A percentile compares a stretch with the other conserved stretches of the same genome.
Conservation (phyloP, 1,140 invertebrate genomes). For the Marisa cornuarietis region DNA sequence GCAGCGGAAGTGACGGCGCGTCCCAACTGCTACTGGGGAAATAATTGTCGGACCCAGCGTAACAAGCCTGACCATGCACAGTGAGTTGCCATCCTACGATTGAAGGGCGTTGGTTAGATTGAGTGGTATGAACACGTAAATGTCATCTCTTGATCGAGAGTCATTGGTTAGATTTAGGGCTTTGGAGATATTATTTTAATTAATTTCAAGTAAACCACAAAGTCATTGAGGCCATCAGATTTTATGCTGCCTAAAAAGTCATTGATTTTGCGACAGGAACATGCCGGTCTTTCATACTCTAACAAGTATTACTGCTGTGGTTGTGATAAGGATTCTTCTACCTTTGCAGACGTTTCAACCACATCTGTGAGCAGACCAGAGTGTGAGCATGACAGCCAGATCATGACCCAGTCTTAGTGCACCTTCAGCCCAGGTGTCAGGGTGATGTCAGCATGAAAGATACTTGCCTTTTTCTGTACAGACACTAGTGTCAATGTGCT, state of each 20-base stretch:
- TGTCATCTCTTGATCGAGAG: no score
- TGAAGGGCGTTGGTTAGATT: no score
- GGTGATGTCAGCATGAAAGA: not conserved
- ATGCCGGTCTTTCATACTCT: no score
- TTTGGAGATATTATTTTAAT: no score
- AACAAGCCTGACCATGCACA: constrained; percentile 60
- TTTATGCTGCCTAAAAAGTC: not conserved
- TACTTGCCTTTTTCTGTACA: no score
- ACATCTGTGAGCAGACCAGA: constrained; percentile 57
- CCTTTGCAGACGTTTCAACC: constrained; percentile 52
- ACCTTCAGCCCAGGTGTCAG: not conserved
- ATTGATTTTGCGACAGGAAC: no score
- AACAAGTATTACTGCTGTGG: no score
- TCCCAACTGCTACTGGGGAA: constrained; percentile 62
- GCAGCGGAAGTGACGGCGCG: constrained; percentile 44
- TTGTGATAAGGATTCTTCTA: constrained; percentile 6
- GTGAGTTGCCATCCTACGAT: constrained; percentile 38
- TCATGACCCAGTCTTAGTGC: no score
- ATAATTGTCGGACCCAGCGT: constrained; percentile 60
- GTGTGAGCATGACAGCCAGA: constrained; percentile 2
- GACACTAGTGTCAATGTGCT: no score
- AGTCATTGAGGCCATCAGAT: not conserved
- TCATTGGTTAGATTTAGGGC: no score
- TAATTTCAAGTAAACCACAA: not conserved
- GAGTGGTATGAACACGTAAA: no score